Percentiles rank a stretch among this genome's conserved stretches.
These are phyloP conservation scores for Bombus balteatus DNA, from an alignment of 1,140 invertebrate species.

Conservation along the genomic window DNA sequence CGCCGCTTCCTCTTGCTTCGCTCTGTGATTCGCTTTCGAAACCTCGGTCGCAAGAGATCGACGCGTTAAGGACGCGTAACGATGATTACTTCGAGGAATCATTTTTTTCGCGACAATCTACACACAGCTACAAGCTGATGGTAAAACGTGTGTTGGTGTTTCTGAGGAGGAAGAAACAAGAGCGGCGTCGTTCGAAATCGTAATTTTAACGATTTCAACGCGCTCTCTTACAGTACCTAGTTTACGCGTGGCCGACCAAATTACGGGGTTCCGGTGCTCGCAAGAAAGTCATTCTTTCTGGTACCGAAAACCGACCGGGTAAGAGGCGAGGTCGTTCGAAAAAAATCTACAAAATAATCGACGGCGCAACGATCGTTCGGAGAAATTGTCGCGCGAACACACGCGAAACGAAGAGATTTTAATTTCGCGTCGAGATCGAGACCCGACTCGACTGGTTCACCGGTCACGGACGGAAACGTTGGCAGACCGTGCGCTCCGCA, in stretches of 20 bases:
- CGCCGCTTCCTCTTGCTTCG: slow-evolving; percentile 5
- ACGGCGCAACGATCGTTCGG: background rate
- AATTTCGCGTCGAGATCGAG: background rate
- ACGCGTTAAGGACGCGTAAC: slow-evolving; percentile 57
- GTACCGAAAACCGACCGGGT: background rate
- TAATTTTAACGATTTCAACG: slow-evolving; percentile 59
- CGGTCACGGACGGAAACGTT: background rate
- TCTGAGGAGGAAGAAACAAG: background rate
- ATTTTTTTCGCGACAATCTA: slow-evolving; percentile 1
- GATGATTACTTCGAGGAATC: slow-evolving; percentile 69
- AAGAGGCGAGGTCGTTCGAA: background rate
- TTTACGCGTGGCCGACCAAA: slow-evolving; percentile 60
- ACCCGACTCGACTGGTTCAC: too few species aligned
- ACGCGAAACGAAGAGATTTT: background rate
- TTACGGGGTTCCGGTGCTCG: slow-evolving; percentile 57
- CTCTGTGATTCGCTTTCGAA: slow-evolving; percentile 3
- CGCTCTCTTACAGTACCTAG: slow-evolving; percentile 53
- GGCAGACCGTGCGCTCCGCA: background rate
- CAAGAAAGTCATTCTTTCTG: slow-evolving; percentile 32
- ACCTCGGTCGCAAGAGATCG: background rate
- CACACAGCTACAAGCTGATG: background rate
- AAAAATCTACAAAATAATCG: slow-evolving; percentile 8
- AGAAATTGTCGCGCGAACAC: background rate
- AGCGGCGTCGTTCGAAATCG: slow-evolving; percentile 40
- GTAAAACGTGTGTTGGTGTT: background rate